Evolutionary conservation across 2,888 invertebrate genomes (phyloP).

Genomic region (Synanthedon andrenaeformis): DNA sequence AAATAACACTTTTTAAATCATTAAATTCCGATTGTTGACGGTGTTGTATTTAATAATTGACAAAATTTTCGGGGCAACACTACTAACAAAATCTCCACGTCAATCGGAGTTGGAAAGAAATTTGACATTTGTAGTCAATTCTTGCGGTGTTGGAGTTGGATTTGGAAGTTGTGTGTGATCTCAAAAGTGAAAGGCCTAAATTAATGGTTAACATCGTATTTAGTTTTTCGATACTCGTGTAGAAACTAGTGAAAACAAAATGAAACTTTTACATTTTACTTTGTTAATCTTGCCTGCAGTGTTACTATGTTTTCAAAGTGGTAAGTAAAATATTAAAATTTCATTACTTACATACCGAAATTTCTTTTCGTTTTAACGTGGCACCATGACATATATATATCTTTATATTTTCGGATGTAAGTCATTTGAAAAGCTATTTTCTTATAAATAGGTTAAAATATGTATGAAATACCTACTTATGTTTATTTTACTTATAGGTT

Average conservation of each 20-base stretch:
- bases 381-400: constrained; percentile 40
- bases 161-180: constrained; percentile 27
- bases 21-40: no score
- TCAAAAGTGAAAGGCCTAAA: constrained; percentile 54
- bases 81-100: constrained; percentile 67
- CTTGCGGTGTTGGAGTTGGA: constrained; percentile 24
- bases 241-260: constrained; percentile 35
- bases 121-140: constrained; percentile 48
- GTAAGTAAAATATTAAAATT: constrained; percentile 68
- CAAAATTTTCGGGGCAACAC: constrained; percentile 16
- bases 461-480: no score
- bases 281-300: constrained; percentile 79
- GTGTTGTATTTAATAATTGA: no score
- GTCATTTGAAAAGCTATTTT: not conserved
- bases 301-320: constrained; percentile 76
- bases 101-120: constrained; percentile 68
- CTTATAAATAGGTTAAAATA: not conserved
- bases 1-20: no score
- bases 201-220: constrained; percentile 32
- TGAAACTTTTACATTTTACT: constrained; percentile 76
- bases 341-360: constrained; percentile 19
- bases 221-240: constrained; percentile 19
- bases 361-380: constrained; percentile 41
- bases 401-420: constrained; percentile 35
- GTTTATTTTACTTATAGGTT: no score